A percentile compares a stretch with the other conserved stretches of the same genome.
These are phyloP conservation scores for Sesamia inferens DNA, from an alignment of 2,888 invertebrate genomes.

Conservation along the genomic window DNA sequence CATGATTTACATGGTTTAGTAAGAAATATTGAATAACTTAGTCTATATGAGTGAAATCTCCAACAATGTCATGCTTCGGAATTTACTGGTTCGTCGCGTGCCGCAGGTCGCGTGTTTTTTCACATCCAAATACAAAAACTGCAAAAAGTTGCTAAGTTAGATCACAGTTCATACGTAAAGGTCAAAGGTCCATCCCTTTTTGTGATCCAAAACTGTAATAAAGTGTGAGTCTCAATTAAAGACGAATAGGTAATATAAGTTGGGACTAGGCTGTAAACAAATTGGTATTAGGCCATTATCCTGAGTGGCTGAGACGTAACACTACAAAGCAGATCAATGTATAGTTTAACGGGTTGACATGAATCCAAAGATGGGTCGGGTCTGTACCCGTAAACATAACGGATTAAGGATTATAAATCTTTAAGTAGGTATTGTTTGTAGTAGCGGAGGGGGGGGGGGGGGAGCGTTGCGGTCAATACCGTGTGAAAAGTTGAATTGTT, in stretches of 20 bases:
- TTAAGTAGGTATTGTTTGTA: slow-evolving; percentile 58
- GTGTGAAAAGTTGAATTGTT: slow-evolving; percentile 12
- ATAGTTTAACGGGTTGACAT: slow-evolving; percentile 55
- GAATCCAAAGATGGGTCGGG: slow-evolving; percentile 57
- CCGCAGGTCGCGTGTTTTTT: background rate
- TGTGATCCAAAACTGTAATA: slow-evolving; percentile 48
- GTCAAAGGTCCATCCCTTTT: slow-evolving; percentile 14
- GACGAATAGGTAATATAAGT: slow-evolving; percentile 55
- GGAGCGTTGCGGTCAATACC: background rate
- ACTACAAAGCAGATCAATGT: slow-evolving; percentile 41
- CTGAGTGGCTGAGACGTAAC: slow-evolving; percentile 55
- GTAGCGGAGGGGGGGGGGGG: slow-evolving; percentile 1
- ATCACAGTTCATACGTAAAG: slow-evolving; percentile 11
- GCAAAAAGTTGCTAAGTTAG: slow-evolving; percentile 29
- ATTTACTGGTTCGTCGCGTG: background rate
- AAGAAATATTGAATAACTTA: background rate
- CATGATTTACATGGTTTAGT: background rate
- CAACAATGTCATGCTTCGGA: background rate
- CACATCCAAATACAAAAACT: background rate
- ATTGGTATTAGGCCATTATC: slow-evolving; percentile 48
- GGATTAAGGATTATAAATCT: slow-evolving; percentile 64
- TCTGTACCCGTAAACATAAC: slow-evolving; percentile 55
- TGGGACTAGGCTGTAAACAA: slow-evolving; percentile 51
- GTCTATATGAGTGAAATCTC: too few relatives aligned
- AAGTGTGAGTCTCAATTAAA: slow-evolving; percentile 52